These are phyloP conservation scores for Mormyrus hasselquistii DNA, from an alignment of 2,797 vertebrate species.

Conservation along the genomic window DNA sequence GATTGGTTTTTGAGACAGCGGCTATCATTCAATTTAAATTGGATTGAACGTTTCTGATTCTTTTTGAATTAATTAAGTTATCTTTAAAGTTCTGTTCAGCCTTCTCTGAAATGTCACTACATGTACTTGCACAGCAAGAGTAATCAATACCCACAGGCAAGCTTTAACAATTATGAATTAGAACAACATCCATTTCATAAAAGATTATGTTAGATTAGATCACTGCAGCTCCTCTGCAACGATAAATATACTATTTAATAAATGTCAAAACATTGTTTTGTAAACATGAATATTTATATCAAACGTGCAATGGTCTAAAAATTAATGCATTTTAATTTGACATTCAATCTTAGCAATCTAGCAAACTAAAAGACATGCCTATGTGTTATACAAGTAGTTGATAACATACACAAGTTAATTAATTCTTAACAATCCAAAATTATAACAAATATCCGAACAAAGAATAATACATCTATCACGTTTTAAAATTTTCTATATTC, in stretches of 20 bases:
- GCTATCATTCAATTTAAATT: not conserved
- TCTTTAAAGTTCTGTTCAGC: not conserved
- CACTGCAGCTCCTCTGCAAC: not conserved
- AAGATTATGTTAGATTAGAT: not conserved
- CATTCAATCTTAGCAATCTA: not conserved
- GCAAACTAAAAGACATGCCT: not conserved
- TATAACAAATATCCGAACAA: not conserved
- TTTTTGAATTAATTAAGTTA: not conserved
- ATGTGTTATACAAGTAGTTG: not conserved
- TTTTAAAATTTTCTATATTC: not conserved
- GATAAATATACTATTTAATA: not conserved
- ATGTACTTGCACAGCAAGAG: not conserved
- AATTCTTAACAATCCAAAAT: not conserved
- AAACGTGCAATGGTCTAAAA: not conserved
- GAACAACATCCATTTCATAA: not conserved
- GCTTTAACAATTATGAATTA: not conserved
- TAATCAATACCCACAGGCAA: not conserved
- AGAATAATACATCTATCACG: not conserved
- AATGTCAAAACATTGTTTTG: not conserved
- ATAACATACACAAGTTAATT: not conserved
- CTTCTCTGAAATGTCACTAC: not conserved
- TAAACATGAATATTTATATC: constrained; percentile 5
- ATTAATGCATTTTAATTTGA: not conserved
- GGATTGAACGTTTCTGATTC: not conserved
- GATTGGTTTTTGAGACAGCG: not conserved